Evolutionary conservation across 2,888 invertebrate genomes (phyloP).

Genomic region (Magallana nippona): DNA sequence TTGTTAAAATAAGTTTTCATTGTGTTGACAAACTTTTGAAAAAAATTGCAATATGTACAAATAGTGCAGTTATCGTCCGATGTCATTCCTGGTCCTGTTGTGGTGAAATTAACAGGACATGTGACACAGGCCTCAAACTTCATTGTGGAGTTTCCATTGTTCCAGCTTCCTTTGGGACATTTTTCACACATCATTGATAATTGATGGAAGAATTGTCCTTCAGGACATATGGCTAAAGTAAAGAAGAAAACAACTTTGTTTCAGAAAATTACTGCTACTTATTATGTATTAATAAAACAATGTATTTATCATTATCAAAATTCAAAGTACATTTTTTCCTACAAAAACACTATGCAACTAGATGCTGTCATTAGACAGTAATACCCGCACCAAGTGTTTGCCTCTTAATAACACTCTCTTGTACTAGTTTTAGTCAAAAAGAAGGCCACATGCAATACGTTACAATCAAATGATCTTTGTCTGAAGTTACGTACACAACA

Average conservation of each 20-base stretch:
- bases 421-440: no score
- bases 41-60: constrained; percentile 49
- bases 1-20: not conserved
- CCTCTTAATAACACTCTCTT: no score
- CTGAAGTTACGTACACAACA: no score
- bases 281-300: no score
- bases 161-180: constrained; percentile 57
- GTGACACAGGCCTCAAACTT: constrained; percentile 53
- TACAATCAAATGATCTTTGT: no score
- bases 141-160: constrained; percentile 55
- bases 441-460: no score
- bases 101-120: constrained; percentile 54
- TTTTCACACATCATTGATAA: constrained; percentile 45
- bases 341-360: not conserved
- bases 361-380: no score
- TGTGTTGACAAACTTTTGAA: not conserved
- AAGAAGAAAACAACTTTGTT: not conserved
- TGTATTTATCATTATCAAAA: no score
- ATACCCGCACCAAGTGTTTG: no score
- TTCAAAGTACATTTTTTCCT: not conserved
- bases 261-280: no score
- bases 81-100: constrained; percentile 48
- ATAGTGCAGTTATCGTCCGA: constrained; percentile 52
- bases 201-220: constrained; percentile 47
- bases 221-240: constrained; percentile 53